Conservation (phyloP, 2,113 vertebrate genomes). For the Trochalopteron elliotii region DNA sequence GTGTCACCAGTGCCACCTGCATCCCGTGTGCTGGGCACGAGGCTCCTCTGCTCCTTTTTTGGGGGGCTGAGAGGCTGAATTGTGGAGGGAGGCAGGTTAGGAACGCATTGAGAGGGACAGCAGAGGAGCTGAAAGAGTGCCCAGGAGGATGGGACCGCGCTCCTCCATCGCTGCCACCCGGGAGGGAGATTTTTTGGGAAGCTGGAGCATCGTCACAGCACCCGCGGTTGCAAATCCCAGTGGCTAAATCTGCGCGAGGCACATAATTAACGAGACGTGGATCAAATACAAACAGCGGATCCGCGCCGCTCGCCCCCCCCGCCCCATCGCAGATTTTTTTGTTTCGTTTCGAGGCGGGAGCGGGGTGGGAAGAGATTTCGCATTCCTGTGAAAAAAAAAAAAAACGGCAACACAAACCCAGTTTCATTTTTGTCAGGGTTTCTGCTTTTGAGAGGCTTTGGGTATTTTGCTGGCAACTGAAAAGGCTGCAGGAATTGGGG, state of each 20-base stretch:
- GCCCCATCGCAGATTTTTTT: neutral
- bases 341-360: neutral
- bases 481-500: conserved; percentile 41
- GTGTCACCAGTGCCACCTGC: neutral
- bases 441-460: conserved; percentile 30
- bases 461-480: conserved; percentile 26
- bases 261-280: conserved; percentile 19
- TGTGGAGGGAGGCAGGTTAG: neutral
- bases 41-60: neutral
- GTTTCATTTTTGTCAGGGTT: conserved; percentile 56
- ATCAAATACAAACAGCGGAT: conserved; percentile 18
- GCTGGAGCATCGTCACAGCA: neutral
- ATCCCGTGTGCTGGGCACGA: rapidly evolving
- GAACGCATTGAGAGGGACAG: rapidly evolving
- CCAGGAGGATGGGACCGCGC: neutral
- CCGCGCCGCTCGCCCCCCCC: neutral
- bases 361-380: conserved; percentile 19
- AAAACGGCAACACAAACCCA: conserved; percentile 43
- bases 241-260: neutral
- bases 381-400: conserved; percentile 20
- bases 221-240: neutral
- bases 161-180: rapidly evolving
- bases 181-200: neutral
- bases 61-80: neutral
- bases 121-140: neutral